Evolutionary conservation across 2,888 invertebrate species (phyloP).

Genomic region (Marronus borbonicus): DNA sequence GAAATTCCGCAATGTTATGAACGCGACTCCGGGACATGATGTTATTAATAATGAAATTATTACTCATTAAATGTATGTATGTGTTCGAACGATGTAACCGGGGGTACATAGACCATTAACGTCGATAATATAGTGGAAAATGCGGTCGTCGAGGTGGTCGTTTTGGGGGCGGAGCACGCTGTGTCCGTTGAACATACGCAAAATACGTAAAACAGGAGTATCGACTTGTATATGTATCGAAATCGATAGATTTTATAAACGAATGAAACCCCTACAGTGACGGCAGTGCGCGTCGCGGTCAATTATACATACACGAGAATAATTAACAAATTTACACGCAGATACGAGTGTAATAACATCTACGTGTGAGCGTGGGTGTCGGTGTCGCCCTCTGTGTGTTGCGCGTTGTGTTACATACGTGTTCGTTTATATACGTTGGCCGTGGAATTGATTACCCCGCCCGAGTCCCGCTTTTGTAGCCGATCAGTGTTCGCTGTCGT

Average conservation of each 20-base stretch:
- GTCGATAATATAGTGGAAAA: no score
- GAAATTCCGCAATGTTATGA: no score
- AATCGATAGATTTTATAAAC: conserved; percentile 1
- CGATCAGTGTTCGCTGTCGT: conserved; percentile 49
- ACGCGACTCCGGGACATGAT: no score
- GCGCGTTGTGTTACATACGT: neutral
- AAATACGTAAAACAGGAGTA: no score
- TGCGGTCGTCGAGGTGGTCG: no score
- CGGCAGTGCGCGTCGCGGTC: conserved; percentile 47
- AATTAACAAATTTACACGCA: conserved; percentile 65
- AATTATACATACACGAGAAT: conserved; percentile 59
- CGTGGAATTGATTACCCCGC: conserved; percentile 63
- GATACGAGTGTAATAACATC: conserved; percentile 65
- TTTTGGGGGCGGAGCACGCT: no score
- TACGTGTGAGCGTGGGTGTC: conserved; percentile 56
- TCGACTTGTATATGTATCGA: neutral
- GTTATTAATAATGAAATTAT: no score
- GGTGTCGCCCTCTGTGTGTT: neutral
- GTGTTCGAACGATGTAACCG: no score
- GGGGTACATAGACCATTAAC: no score
- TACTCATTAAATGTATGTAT: no score
- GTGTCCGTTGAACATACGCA: no score
- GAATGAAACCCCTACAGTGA: neutral
- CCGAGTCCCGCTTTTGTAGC: conserved; percentile 46
- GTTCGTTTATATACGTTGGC: neutral